phyloP scores from a whole-genome alignment of 2,113 vertebrate species.

The Cranoglanis bouderius region DNA sequence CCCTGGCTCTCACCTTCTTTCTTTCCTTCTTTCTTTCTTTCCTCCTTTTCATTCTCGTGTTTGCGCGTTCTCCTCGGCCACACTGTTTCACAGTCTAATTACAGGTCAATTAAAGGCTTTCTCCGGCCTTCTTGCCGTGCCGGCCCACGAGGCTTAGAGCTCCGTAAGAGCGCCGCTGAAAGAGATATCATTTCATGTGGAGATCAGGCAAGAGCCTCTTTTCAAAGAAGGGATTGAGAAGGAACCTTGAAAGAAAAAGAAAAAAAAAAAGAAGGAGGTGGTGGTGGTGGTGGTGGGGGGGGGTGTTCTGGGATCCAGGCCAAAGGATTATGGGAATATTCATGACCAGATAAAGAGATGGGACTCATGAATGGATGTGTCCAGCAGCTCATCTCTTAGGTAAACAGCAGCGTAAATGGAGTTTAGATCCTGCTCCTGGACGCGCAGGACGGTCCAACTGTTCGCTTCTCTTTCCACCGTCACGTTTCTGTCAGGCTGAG shows the following conservation, averaged over 20 bases:
- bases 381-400: conserved; percentile 92
- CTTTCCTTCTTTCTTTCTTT: neutral
- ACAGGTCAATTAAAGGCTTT: conserved; percentile 87
- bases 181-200: conserved; percentile 86
- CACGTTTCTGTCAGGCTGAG: conserved; percentile 61
- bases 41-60: conserved; percentile 33
- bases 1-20: conserved; percentile 38
- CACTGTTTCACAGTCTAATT: conserved; percentile 80
- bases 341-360: conserved; percentile 85
- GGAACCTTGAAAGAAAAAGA: conserved; percentile 60
- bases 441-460: conserved; percentile 48
- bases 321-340: conserved; percentile 96
- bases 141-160: conserved; percentile 71
- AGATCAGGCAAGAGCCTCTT: conserved; percentile 76
- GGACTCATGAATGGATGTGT: conserved; percentile 81
- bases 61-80: conserved; percentile 65
- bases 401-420: conserved; percentile 85
- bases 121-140: conserved; percentile 70
- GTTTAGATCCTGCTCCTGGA: conserved; percentile 65
- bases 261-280: conserved; percentile 69
- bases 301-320: conserved; percentile 78
- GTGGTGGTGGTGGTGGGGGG: conserved; percentile 51
- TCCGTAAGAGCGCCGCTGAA: conserved; percentile 74
- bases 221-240: conserved; percentile 78
- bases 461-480: conserved; percentile 55